Evolutionary conservation across 2,113 vertebrate genomes (phyloP).

Genomic region (Dipodomys stephensi): DNA sequence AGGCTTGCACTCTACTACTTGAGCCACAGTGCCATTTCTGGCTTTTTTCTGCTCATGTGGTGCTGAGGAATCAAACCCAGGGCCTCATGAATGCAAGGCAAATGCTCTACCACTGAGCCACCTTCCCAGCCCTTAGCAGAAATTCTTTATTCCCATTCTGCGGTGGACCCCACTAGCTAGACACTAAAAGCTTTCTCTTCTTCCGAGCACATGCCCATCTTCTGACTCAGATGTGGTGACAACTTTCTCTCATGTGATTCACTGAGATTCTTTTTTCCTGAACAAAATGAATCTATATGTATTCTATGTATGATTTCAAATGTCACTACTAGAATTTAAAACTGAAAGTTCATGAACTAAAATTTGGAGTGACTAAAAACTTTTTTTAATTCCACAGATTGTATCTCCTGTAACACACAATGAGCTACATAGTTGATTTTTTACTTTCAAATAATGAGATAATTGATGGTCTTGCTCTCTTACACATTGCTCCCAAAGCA

Average conservation of each 20-base stretch:
- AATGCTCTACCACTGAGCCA: too few species aligned
- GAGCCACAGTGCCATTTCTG: too few species aligned
- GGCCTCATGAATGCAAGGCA: too few species aligned
- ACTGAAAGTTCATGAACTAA: slow-evolving; percentile 37
- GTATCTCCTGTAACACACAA: neutral
- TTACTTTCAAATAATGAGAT: neutral
- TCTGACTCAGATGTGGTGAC: neutral
- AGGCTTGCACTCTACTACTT: too few species aligned
- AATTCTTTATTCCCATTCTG: neutral
- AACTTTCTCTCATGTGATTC: neutral
- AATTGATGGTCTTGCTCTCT: neutral
- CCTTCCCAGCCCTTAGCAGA: neutral
- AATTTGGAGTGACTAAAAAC: too few species aligned
- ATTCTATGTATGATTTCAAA: neutral
- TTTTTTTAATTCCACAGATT: neutral
- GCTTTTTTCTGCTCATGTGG: too few species aligned
- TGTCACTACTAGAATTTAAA: slow-evolving; percentile 46
- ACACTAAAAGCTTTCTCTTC: neutral
- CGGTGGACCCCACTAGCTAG: neutral
- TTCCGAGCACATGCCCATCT: neutral
- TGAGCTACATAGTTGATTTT: neutral
- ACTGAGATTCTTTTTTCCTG: neutral
- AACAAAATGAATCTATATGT: neutral
- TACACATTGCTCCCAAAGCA: neutral
- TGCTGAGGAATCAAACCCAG: too few species aligned